Conservation (phyloP, 2,797 vertebrate genomes). For the Protonibea diacanthus region DNA sequence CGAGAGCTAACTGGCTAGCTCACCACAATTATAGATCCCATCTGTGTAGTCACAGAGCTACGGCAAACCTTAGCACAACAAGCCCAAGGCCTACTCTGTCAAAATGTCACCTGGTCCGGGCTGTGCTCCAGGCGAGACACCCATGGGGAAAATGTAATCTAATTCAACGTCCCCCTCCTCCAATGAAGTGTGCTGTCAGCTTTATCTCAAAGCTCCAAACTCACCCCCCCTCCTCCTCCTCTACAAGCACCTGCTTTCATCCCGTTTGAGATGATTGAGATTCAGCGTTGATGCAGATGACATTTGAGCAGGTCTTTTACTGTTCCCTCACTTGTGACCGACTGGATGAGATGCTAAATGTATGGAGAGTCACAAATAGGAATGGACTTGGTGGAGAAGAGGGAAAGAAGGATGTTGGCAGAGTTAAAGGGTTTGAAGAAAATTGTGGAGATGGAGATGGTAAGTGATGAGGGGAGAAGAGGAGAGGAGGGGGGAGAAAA, state of each 20-base stretch:
- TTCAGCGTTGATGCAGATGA: conserved; percentile 76
- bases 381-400: conserved; percentile 10
- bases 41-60: conserved; percentile 65
- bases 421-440: not conserved
- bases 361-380: conserved; percentile 32
- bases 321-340: conserved; percentile 40
- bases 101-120: conserved; percentile 77
- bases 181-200: conserved; percentile 79
- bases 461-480: conserved; percentile 13
- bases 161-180: conserved; percentile 59
- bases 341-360: conserved; percentile 45
- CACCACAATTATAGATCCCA: conserved; percentile 79
- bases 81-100: conserved; percentile 75
- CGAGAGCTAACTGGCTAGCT: conserved; percentile 75
- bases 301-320: conserved; percentile 72
- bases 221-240: conserved; percentile 27
- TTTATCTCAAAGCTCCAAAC: conserved; percentile 69
- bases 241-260: conserved; percentile 42
- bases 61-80: conserved; percentile 68
- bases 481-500: not conserved
- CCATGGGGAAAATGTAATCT: conserved; percentile 76
- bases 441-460: conserved; percentile 22
- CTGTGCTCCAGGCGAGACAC: conserved; percentile 71
- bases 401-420: conserved; percentile 9
- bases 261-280: conserved; percentile 77